phyloP scores from a whole-genome alignment of 2,797 vertebrate genomes.

The Leptoclinus maculatus region DNA sequence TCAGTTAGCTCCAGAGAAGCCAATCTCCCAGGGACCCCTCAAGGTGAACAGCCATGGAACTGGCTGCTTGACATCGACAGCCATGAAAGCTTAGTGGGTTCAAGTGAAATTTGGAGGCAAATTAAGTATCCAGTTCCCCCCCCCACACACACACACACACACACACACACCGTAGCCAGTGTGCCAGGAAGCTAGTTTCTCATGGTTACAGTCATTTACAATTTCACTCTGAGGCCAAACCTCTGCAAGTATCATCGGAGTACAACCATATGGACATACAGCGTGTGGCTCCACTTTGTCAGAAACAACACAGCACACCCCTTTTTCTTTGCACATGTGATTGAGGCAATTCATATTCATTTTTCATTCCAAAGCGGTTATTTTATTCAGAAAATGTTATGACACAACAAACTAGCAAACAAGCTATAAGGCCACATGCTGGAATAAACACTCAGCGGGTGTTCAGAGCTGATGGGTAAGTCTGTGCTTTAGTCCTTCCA shows the following conservation, averaged over 20 bases:
- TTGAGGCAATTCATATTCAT: conserved; percentile 27
- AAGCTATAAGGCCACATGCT: conserved; percentile 34
- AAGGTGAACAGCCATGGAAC: conserved; percentile 73
- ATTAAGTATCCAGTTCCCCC: conserved; percentile 43
- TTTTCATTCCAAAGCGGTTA: conserved; percentile 12
- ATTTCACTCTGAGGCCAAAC: conserved; percentile 35
- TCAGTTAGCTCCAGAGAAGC: conserved; percentile 78
- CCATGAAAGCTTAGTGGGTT: conserved; percentile 69
- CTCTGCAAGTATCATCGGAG: conserved; percentile 32
- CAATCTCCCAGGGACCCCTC: conserved; percentile 73
- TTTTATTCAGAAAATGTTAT: conserved; percentile 31
- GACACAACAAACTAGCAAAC: conserved; percentile 50
- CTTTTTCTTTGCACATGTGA: conserved; percentile 10
- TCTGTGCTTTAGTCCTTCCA: conserved; percentile 34
- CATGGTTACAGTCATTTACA: conserved; percentile 47
- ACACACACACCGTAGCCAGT: not conserved
- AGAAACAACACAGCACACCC: not conserved
- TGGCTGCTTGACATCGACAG: conserved; percentile 60
- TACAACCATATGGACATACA: conserved; percentile 30
- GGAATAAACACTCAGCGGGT: conserved; percentile 54
- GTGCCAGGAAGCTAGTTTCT: conserved; percentile 42
- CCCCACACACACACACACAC: too few relatives aligned
- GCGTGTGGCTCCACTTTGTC: conserved; percentile 11
- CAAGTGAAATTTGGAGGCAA: conserved; percentile 73
- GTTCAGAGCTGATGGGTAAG: conserved; percentile 39